phyloP scores from a whole-genome alignment of 2,888 invertebrate genomes.

The Tortricodes alternella region DNA sequence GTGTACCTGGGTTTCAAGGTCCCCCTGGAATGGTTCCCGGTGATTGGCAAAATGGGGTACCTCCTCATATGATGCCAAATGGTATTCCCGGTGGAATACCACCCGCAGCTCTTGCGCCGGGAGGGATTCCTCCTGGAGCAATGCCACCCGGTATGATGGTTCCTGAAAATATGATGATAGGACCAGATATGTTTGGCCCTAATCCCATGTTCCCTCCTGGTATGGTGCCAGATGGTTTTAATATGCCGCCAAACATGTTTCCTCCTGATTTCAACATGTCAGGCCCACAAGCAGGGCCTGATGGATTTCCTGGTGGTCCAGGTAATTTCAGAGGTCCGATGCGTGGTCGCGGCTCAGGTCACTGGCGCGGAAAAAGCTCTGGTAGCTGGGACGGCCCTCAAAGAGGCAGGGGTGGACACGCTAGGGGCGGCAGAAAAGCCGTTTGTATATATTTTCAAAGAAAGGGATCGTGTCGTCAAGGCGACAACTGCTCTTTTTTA shows the following conservation, averaged over 20 bases:
- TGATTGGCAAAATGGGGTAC: slow-evolving; percentile 71
- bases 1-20: slow-evolving; percentile 69
- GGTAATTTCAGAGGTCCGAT: slow-evolving; percentile 80
- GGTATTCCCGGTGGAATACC: slow-evolving; percentile 62
- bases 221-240: slow-evolving; percentile 67
- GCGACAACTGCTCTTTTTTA: slow-evolving; percentile 91
- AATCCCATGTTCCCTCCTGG: slow-evolving; percentile 57
- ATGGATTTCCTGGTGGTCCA: slow-evolving; percentile 48
- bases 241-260: slow-evolving; percentile 75
- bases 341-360: slow-evolving; percentile 78
- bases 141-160: slow-evolving; percentile 70
- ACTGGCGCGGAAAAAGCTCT: slow-evolving; percentile 76
- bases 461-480: slow-evolving; percentile 91
- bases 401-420: slow-evolving; percentile 76
- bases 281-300: slow-evolving; percentile 49
- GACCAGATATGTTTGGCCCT: slow-evolving; percentile 68
- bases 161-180: slow-evolving; percentile 77
- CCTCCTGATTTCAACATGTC: slow-evolving; percentile 79
- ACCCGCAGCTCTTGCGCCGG: slow-evolving; percentile 58
- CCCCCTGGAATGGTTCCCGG: slow-evolving; percentile 60
- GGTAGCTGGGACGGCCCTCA: slow-evolving; percentile 75
- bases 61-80: slow-evolving; percentile 62
- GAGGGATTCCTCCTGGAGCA: slow-evolving; percentile 57
- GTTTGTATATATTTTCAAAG: slow-evolving; percentile 91
- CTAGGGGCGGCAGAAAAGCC: slow-evolving; percentile 80